A percentile compares a stretch with the other conserved stretches of the same genome.
Evolutionary conservation across 2,888 invertebrate genomes (phyloP).

Genomic region (Aleiodes alternator): DNA sequence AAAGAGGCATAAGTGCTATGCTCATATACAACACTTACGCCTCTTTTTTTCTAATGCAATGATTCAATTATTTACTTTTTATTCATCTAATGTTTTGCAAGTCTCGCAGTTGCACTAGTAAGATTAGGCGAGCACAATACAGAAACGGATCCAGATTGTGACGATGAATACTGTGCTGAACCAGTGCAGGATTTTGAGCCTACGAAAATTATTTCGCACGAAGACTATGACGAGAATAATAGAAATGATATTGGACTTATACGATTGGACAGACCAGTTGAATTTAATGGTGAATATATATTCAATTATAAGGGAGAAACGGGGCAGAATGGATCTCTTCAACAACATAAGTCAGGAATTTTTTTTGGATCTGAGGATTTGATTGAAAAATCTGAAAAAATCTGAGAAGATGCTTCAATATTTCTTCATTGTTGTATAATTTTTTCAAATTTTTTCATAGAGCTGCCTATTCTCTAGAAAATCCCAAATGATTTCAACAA

Average conservation of each 20-base stretch:
- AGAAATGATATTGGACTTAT: constrained; percentile 74
- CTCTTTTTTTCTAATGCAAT: not conserved
- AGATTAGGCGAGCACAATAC: constrained; percentile 72
- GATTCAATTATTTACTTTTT: not conserved
- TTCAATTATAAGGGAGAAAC: too few relatives aligned
- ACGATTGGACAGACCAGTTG: constrained; percentile 63
- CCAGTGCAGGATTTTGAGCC: constrained; percentile 67
- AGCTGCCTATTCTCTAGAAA: too few relatives aligned
- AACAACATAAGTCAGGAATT: not conserved
- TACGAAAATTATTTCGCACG: constrained; percentile 65
- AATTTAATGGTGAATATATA: constrained; percentile 64
- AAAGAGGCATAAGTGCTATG: too few relatives aligned
- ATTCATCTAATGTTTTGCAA: constrained; percentile 46
- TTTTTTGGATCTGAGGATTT: too few relatives aligned
- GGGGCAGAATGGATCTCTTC: too few relatives aligned
- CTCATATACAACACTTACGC: too few relatives aligned
- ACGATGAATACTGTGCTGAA: constrained; percentile 65
- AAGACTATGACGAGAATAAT: constrained; percentile 61
- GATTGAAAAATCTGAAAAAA: too few relatives aligned
- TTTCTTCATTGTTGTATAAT: too few relatives aligned
- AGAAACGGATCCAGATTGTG: constrained; percentile 65
- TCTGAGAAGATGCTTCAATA: too few relatives aligned
- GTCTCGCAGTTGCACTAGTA: constrained; percentile 58
- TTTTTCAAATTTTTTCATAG: too few relatives aligned
- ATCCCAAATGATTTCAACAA: too few relatives aligned